Base-by-base conservation (phyloP, 1,140 invertebrate genomes). In the Hylyphantes graminicola region DNA sequence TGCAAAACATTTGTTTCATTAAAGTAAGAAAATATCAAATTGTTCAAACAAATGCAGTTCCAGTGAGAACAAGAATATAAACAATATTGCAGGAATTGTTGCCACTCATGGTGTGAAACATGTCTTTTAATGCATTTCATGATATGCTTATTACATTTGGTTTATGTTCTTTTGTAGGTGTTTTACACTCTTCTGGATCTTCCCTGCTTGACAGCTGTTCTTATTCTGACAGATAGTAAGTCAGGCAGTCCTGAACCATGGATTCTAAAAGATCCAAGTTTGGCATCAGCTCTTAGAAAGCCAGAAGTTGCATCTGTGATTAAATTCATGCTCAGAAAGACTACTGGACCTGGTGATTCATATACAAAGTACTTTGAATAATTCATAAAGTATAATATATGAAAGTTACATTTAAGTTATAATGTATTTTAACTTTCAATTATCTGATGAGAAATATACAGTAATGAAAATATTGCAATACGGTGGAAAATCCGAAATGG, bases 131-230 rank as follows among this genome's bases (percentile, higher is more conserved):
- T n/a, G 35, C 35, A 35, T 35, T 35, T 35, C 35, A 35, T 35
- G 35, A 35, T 35, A 5, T 35, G 35, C 35, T 35, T 35, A 35
- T 35, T 35, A 35, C 35, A 35, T 35, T 35, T 35, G 35, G 35
- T 21, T 11, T 21, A 57, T 74, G 2, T 64, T 19, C 53, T 82
- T 53, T 85, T 85, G 21, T 19, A 85, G 82, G 65, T 77, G 35
- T 85, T 85, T 48, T 35, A 85, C 17, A 19, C 55, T 6, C 50
- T 85, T 5, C 53, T 85, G n/a, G 82, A 85, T 76, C 74, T 85
- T 50, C 82, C 82, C 35, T 85, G 82, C 50, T 85, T 85, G 54
- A 68, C 82, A 21, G 73, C 82, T 48, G 53, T 85, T 55, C 57
- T 85, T 7, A 63, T 75, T 35, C 53, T 85, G 9, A 77, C 59